Conservation (phyloP, 2,113 vertebrate species). For the Loxodonta africana region DNA sequence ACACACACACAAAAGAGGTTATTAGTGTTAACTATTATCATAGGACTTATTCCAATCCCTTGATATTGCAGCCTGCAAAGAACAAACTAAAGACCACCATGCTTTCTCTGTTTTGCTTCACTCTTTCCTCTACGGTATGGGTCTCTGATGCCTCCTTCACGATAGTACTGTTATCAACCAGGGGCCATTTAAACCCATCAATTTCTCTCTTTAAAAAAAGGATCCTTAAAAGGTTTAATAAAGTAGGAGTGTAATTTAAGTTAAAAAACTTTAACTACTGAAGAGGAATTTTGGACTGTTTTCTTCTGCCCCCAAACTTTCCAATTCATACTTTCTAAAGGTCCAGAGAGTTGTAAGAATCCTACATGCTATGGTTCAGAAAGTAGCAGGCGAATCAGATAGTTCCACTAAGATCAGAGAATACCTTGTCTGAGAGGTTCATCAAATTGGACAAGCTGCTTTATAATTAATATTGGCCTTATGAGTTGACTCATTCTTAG, state of each 20-base stretch:
- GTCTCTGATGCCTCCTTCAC: background rate
- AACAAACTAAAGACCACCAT: background rate
- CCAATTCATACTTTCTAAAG: background rate
- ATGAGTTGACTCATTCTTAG: background rate
- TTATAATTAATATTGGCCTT: background rate
- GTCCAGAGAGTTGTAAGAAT: background rate
- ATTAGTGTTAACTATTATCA: background rate
- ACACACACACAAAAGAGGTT: background rate
- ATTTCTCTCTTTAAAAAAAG: background rate
- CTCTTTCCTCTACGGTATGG: background rate
- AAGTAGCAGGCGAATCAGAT: background rate
- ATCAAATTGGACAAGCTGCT: background rate
- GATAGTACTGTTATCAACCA: too few species aligned
- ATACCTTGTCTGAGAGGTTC: background rate
- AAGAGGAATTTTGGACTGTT: background rate
- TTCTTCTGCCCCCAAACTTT: background rate
- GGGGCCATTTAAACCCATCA: background rate
- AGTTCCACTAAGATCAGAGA: background rate
- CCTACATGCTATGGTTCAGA: background rate
- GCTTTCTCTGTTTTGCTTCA: background rate
- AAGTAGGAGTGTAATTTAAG: background rate
- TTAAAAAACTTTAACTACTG: background rate
- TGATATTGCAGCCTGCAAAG: background rate
- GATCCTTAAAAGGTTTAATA: background rate
- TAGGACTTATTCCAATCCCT: background rate